phyloP scores from a whole-genome alignment of 2,797 vertebrate genomes.

The Todus mexicanus region DNA sequence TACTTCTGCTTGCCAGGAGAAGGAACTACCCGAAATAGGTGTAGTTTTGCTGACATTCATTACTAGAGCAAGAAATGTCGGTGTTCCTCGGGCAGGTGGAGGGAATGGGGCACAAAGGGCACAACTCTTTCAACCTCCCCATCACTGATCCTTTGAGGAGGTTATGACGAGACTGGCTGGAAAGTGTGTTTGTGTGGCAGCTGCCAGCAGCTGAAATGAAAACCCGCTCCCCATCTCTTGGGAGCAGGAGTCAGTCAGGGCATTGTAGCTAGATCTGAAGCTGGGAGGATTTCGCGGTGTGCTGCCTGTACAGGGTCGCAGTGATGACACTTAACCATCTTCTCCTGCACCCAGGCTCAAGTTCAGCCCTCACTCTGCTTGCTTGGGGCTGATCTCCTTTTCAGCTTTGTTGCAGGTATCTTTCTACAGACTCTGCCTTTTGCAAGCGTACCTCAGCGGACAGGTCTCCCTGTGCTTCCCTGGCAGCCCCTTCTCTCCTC shows the following conservation, averaged over 20 bases:
- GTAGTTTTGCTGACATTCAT: background rate
- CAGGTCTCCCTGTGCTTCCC: background rate
- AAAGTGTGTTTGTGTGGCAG: fast-evolving
- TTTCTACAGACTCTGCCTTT: background rate
- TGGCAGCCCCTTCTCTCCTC: background rate
- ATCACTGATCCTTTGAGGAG: background rate
- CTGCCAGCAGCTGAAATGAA: background rate
- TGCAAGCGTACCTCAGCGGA: background rate
- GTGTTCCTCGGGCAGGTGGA: background rate
- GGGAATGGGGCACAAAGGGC: background rate
- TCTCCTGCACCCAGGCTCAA: background rate
- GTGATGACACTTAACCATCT: background rate
- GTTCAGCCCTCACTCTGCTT: background rate
- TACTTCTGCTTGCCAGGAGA: background rate
- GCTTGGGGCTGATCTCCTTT: background rate
- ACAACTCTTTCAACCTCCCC: background rate
- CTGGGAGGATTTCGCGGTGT: fast-evolving
- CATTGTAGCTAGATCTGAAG: background rate
- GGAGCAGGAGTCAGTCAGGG: background rate
- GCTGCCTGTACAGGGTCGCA: background rate
- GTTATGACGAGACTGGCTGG: background rate
- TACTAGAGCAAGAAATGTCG: background rate
- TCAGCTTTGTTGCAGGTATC: background rate
- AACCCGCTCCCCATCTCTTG: background rate
- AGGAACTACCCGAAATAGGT: background rate